Evolutionary conservation across 2,113 vertebrate genomes (phyloP).

Genomic region (Garra rufa): DNA sequence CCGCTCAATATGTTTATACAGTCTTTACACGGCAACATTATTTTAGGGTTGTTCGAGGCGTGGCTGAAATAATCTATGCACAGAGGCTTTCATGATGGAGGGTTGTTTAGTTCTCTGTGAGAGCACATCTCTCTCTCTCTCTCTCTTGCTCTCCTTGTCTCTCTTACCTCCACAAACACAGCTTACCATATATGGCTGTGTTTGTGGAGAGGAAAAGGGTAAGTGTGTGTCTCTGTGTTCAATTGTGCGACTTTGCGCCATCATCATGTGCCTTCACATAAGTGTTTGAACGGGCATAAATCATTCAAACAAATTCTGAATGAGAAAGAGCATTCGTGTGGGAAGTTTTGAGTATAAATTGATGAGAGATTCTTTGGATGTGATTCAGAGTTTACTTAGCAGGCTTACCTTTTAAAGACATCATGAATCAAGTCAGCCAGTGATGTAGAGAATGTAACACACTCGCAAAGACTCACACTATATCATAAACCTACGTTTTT

Average conservation of each 20-base stretch:
- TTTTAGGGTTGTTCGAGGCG: background rate
- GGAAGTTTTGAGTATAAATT: slow-evolving; percentile 52
- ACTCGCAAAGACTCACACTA: slow-evolving; percentile 25
- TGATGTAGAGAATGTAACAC: slow-evolving; percentile 8
- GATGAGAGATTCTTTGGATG: slow-evolving; percentile 57
- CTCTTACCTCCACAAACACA: slow-evolving; percentile 39
- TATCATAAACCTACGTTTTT: background rate
- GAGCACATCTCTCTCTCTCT: slow-evolving; percentile 27
- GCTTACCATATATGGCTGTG: slow-evolving; percentile 79
- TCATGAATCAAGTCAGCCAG: slow-evolving; percentile 51
- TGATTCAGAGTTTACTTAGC: slow-evolving; percentile 56
- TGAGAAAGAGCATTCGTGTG: slow-evolving; percentile 5
- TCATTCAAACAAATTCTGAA: background rate
- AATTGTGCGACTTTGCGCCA: slow-evolving; percentile 55
- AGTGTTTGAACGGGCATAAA: slow-evolving; percentile 19
- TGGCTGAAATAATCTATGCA: slow-evolving; percentile 20
- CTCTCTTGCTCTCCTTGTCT: slow-evolving; percentile 35
- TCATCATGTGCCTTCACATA: slow-evolving; percentile 35
- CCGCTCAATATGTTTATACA: slow-evolving; percentile 25
- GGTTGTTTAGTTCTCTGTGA: slow-evolving; percentile 44
- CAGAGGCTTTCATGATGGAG: slow-evolving; percentile 30
- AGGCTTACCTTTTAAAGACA: slow-evolving; percentile 70
- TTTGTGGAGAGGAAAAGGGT: slow-evolving; percentile 69
- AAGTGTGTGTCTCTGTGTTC: slow-evolving; percentile 57
- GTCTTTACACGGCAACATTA: background rate